Evolutionary conservation across 2,113 vertebrate genomes (phyloP).

Genomic region (Larimichthys polyactis): DNA sequence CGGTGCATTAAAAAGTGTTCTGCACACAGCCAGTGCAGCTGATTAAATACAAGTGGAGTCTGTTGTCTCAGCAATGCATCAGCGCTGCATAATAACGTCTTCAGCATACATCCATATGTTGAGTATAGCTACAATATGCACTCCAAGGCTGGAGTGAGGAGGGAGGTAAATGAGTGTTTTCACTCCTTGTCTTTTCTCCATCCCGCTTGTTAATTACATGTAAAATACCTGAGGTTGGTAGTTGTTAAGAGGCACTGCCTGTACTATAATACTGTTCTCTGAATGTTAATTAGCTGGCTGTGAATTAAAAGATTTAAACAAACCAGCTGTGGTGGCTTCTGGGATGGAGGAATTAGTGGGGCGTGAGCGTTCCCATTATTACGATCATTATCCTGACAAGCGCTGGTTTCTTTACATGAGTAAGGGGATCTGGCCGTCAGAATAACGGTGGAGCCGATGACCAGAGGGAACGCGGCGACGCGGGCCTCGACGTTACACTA

Average conservation of each 20-base stretch:
- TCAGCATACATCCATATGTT: conserved; percentile 50
- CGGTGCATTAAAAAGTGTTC: conserved; percentile 69
- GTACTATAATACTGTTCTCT: conserved; percentile 73
- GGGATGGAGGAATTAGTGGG: conserved; percentile 85
- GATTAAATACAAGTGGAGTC: conserved; percentile 69
- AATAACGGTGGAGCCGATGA: conserved; percentile 43
- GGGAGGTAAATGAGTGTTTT: conserved; percentile 65
- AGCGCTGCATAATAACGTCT: conserved; percentile 61
- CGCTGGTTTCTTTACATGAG: conserved; percentile 78
- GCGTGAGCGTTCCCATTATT: conserved; percentile 83
- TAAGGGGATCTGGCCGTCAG: conserved; percentile 67
- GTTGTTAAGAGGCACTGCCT: conserved; percentile 72
- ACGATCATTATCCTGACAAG: conserved; percentile 84
- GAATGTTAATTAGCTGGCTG: conserved; percentile 85
- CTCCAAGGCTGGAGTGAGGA: conserved; percentile 50
- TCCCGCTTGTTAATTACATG: conserved; percentile 79
- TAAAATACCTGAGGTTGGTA: conserved; percentile 79
- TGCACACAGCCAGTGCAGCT: conserved; percentile 65
- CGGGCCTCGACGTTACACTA: conserved; percentile 14
- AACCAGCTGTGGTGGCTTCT: conserved; percentile 84
- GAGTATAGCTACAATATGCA: conserved; percentile 29
- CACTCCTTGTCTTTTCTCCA: conserved; percentile 52
- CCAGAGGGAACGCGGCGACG: conserved; percentile 24
- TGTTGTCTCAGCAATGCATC: conserved; percentile 70
- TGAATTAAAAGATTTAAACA: conserved; percentile 85